phyloP scores from a whole-genome alignment of 2,797 vertebrate genomes.

The Xenops minutus region DNA sequence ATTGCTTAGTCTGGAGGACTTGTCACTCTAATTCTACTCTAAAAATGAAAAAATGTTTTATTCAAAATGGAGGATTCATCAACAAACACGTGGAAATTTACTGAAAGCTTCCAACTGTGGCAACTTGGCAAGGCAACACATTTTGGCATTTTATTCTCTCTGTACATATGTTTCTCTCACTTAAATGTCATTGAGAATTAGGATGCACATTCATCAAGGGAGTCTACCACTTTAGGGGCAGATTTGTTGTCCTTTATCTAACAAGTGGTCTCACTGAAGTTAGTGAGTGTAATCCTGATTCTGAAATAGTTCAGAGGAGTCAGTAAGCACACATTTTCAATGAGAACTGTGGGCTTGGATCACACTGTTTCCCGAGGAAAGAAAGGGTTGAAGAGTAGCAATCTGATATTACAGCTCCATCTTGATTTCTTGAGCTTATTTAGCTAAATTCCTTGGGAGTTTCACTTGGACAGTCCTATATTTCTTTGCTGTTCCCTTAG shows the following conservation, averaged over 20 bases:
- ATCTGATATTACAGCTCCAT: not conserved
- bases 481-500: not conserved
- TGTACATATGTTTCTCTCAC: slow-evolving; percentile 43
- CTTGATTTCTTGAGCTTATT: not conserved
- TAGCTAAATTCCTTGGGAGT: not conserved
- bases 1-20: not conserved
- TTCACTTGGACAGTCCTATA: not conserved
- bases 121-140: not conserved
- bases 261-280: not conserved
- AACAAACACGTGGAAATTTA: slow-evolving; percentile 31
- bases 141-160: slow-evolving; percentile 36
- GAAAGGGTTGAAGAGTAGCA: not conserved
- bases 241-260: not conserved
- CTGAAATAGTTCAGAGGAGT: not conserved
- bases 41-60: slow-evolving; percentile 2
- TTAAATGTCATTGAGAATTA: slow-evolving; percentile 43
- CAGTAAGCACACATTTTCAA: not conserved
- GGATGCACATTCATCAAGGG: not conserved
- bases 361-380: not conserved
- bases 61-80: slow-evolving; percentile 36
- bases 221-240: not conserved
- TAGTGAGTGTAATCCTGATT: not conserved
- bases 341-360: not conserved
- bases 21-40: not conserved
- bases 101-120: slow-evolving; percentile 42